Percentiles rank a stretch among this genome's conserved stretches.
Conservation (phyloP, 2,888 invertebrate species). For the Cheilosia urbana region DNA sequence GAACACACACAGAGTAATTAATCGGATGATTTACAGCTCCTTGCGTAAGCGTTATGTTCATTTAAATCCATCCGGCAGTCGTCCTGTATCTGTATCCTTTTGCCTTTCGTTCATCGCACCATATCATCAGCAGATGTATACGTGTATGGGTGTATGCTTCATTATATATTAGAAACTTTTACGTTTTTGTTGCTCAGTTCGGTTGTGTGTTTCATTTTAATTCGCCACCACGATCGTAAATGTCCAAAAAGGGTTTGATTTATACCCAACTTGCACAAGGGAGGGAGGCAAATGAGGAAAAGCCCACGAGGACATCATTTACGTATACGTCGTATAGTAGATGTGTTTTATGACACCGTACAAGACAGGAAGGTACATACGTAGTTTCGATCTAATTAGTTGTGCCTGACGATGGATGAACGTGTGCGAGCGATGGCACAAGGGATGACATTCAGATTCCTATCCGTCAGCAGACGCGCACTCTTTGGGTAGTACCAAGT, state of each 20-base stretch:
- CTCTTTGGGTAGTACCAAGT: not conserved
- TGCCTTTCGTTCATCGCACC: conserved; percentile 13
- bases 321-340: not conserved
- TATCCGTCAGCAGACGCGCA: not conserved
- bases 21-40: conserved; percentile 80
- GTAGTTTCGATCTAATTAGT: conserved; percentile 56
- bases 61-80: conserved; percentile 74
- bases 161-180: conserved; percentile 72
- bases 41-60: conserved; percentile 78
- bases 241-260: conserved; percentile 84
- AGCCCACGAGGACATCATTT: conserved; percentile 35
- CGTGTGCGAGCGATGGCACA: not conserved
- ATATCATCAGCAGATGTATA: conserved; percentile 2
- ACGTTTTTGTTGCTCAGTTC: conserved; percentile 55
- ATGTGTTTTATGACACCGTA: conserved; percentile 53
- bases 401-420: conserved; percentile 15
- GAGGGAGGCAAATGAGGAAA: conserved; percentile 38
- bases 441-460: not conserved
- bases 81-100: conserved; percentile 73
- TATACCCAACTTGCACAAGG: conserved; percentile 77
- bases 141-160: conserved; percentile 33
- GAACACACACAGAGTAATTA: conserved; percentile 78
- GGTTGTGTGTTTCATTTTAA: conserved; percentile 79
- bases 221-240: conserved; percentile 84
- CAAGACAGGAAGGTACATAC: conserved; percentile 11